These are phyloP conservation scores for Lonchura striata DNA, from an alignment of 2,113 vertebrate genomes.

Conservation along the genomic window DNA sequence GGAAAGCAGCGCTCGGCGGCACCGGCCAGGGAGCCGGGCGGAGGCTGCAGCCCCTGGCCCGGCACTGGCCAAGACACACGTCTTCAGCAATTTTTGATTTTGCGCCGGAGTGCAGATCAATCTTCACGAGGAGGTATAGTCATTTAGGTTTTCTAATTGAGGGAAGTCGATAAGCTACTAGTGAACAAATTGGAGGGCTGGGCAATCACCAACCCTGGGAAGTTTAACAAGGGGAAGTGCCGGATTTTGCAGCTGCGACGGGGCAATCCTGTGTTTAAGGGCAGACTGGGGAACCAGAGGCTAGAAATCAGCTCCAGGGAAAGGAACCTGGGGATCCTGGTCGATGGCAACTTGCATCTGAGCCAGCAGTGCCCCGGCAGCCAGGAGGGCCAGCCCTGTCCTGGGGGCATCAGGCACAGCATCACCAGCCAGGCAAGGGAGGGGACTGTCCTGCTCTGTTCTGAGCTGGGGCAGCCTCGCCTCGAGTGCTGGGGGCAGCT, in stretches of 20 bases:
- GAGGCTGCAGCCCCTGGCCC: neutral
- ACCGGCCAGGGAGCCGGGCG: neutral
- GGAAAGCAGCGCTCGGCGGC: neutral
- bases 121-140: neutral
- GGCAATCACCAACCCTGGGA: neutral
- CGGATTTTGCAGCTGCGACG: neutral
- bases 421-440: rapidly evolving
- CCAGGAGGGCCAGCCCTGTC: rapidly evolving
- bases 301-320: neutral
- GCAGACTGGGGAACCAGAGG: neutral
- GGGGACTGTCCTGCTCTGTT: neutral
- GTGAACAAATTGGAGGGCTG: neutral
- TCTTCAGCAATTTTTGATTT: neutral
- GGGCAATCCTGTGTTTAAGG: no score
- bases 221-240: neutral
- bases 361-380: neutral
- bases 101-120: neutral
- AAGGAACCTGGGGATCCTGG: neutral
- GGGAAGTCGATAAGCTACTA: neutral
- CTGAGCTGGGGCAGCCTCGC: rapidly evolving
- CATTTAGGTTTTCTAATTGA: neutral
- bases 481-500: rapidly evolving
- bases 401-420: neutral
- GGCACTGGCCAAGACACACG: neutral
- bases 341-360: rapidly evolving